Evolutionary conservation across 2,888 invertebrate genomes (phyloP).

Genomic region (Phalangium opilio): DNA sequence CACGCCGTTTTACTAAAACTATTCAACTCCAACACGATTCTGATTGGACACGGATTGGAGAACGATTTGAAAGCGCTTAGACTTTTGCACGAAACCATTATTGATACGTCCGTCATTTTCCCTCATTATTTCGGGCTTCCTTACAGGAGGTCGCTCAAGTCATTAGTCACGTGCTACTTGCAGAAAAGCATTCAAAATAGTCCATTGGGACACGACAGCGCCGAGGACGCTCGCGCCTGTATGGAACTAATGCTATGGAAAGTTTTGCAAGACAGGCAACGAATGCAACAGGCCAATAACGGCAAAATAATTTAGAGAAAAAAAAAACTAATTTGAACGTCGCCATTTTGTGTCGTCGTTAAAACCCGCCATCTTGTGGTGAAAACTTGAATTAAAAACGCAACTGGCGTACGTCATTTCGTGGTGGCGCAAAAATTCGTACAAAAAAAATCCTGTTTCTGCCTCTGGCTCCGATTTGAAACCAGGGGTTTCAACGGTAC

Average conservation of each 20-base stretch:
- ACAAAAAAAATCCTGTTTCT: too few species aligned
- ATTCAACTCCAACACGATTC: conserved; percentile 75
- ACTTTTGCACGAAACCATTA: conserved; percentile 69
- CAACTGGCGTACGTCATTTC: too few species aligned
- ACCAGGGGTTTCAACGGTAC: too few species aligned
- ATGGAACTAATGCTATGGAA: conserved; percentile 83
- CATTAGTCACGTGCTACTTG: conserved; percentile 66
- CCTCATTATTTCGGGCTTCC: conserved; percentile 88
- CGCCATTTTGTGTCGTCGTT: too few species aligned
- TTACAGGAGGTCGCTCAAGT: conserved; percentile 72
- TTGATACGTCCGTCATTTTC: conserved; percentile 86
- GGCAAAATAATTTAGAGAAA: too few species aligned
- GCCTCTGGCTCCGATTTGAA: too few species aligned
- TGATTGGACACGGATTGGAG: conserved; percentile 96
- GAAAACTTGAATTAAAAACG: too few species aligned
- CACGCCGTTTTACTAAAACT: conserved; percentile 76
- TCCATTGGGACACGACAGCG: conserved; percentile 81
- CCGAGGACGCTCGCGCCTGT: conserved; percentile 87
- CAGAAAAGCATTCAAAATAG: conserved; percentile 81
- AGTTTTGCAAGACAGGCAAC: conserved; percentile 32
- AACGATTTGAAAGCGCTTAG: conserved; percentile 88
- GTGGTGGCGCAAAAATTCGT: too few species aligned
- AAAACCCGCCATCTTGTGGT: too few species aligned
- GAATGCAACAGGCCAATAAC: too few species aligned
- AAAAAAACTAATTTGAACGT: too few species aligned